phyloP scores from a whole-genome alignment of 2,113 vertebrate genomes.

The Synchiropus splendidus region DNA sequence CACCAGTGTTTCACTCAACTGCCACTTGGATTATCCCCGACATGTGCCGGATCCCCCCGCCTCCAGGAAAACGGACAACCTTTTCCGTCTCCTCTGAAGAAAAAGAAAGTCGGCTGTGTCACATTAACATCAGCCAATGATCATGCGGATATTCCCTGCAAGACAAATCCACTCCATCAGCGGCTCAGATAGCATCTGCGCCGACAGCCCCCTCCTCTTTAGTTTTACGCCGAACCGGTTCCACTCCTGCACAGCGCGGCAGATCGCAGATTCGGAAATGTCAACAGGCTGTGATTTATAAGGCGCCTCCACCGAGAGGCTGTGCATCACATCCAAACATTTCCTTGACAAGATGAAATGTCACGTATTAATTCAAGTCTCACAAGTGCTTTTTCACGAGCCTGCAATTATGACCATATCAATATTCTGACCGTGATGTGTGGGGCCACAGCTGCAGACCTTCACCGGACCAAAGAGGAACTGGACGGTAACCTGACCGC shows the following conservation, averaged over 20 bases:
- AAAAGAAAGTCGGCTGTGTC: conserved; percentile 13
- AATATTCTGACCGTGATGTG: conserved; percentile 13
- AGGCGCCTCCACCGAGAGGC: conserved; percentile 13
- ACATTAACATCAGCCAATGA: conserved; percentile 20
- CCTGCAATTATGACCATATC: conserved; percentile 14
- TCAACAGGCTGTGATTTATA: conserved; percentile 33
- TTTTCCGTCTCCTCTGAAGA: conserved; percentile 20
- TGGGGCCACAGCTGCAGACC: too few relatives aligned
- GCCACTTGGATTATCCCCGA: too few relatives aligned
- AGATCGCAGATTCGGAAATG: conserved; percentile 37
- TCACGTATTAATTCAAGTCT: conserved; percentile 32
- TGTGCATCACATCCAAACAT: conserved; percentile 27
- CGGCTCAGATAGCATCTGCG: conserved; percentile 29
- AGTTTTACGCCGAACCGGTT: conserved; percentile 19
- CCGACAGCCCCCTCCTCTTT: conserved; percentile 12
- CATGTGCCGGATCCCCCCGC: conserved; percentile 9
- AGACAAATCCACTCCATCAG: conserved; percentile 38
- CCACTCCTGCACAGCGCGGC: conserved; percentile 27
- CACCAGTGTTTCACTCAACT: too few relatives aligned
- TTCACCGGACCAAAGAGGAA: too few relatives aligned
- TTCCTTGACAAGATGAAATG: conserved; percentile 38
- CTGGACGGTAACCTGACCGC: too few relatives aligned
- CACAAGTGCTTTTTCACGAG: conserved; percentile 8
- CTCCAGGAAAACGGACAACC: conserved; percentile 21
- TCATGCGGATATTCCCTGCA: conserved; percentile 29